Evolutionary conservation across 2,113 vertebrate species (phyloP), one percentile per base, ranked within the genome.

Genomic region (Lamprotornis superbus): DNA sequence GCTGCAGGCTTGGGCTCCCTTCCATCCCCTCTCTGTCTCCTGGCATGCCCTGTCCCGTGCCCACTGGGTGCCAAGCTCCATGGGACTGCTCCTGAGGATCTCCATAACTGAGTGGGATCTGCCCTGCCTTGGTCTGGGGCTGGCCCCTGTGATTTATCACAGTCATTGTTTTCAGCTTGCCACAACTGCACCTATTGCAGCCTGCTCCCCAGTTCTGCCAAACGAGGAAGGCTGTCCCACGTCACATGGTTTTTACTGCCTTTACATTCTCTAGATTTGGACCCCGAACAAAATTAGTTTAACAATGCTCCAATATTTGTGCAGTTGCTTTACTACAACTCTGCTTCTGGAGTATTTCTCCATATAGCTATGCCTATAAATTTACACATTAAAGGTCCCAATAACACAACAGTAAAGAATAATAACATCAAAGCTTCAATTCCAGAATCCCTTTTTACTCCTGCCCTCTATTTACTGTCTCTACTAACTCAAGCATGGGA

Each of bases 61-160:
- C 28, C 2, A 7, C 5, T 1, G 9, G 37, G 21, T 68, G 30
- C 73, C 44, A 50, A 56, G 30, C 35, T 68, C 35, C 31, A 24
- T 6, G 27, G 27, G 31, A 60, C 40, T 0, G 0, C 57, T 56
- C 30, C 75, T 7, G 33, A 84, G 33, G n/a, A 39, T 42, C 35
- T 75, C 77, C 14, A 4, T 7, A 23, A 49, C 6, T 12, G 37
- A 13, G 47, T 5, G 61, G 15, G 61, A 33, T 57, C 22, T 33
- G 56, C 39, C 20, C 25, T 74, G 33, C 31, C 33, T 53, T 0
- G 0, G 20, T 7, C 25, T 2, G 23, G 52, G 13, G 16, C 20
- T 83, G 75, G 40, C 53, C 77, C 16, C 55, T 31, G 35, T 1
- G 12, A 4, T 57, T 53, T 67, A 10, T 31, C 4, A 5, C 1